Evolutionary conservation across 2,888 invertebrate genomes (phyloP), one percentile per base, ranked within the genome.

Genomic region (Ormyrus thymus): DNA sequence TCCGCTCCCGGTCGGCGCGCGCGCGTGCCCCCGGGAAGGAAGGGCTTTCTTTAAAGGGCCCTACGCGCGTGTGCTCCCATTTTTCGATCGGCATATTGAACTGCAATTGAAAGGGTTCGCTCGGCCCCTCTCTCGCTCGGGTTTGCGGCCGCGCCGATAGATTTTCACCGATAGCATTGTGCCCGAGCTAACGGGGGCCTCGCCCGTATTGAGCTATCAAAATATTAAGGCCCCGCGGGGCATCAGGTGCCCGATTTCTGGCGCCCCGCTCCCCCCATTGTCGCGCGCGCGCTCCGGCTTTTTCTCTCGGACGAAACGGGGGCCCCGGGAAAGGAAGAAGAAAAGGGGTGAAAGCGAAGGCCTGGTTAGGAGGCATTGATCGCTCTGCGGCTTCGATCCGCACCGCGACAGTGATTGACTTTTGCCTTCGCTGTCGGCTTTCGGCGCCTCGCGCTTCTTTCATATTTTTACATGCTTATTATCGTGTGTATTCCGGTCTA

Each of bases 141-240:
- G 29, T 79, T 70, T 68, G 64, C 58, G 65, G 65, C 43, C 10
- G 29, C 56, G 74, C 66, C 78, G 80, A 86, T 84, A 85, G 84
- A 86, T 86, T 84, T 85, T 84, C 82, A 84, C 82, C 86, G 86
- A 88, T 88, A 87, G 85, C 84, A 86, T 89, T 88, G 89, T 88
- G 83, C 75, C 78, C 59, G 13, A 7, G 11, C 11, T 55, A 29
- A 46, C 29, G 58, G 7, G 65, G 50, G 84, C 75, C 6, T 64
- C 77, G 81, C 29, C 29, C 83, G 86, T 87, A 89, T 89, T 89
- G 87, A 89, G 88, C 89, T 87, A 88, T 89, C 89, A 89, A 87
- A 89, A 89, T 87, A 89, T 89, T 88, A 87, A 88, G 88, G 87
- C 82, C 80, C 78, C 0, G 83, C 61, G 70, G 61, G 61, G 78